Evolutionary conservation across 2,797 vertebrate species (phyloP).

Genomic region (Spondyliosoma cantharus): DNA sequence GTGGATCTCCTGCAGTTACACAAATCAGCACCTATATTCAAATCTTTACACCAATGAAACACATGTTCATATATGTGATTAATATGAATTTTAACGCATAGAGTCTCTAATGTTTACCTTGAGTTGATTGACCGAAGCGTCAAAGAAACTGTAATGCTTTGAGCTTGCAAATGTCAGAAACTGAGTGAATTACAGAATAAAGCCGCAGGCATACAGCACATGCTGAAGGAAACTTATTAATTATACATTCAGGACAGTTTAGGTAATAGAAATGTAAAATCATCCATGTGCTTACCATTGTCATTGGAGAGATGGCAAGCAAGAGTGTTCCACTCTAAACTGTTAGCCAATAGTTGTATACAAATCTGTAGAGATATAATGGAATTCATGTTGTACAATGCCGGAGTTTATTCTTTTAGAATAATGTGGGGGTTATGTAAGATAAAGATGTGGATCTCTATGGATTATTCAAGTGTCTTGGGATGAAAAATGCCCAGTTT

Average conservation of each 20-base stretch:
- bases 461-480: slow-evolving; percentile 11
- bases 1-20: no score
- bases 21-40: background rate
- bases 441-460: background rate
- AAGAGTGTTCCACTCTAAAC: no score
- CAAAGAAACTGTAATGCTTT: background rate
- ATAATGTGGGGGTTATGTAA: slow-evolving; percentile 2
- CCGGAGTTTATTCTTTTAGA: background rate
- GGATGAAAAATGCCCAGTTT: background rate
- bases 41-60: background rate
- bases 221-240: background rate
- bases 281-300: background rate
- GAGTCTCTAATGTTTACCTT: background rate
- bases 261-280: background rate
- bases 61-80: background rate
- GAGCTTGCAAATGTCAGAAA: background rate
- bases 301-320: background rate
- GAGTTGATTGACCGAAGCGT: no score
- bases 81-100: background rate
- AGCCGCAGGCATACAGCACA: background rate
- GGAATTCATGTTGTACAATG: background rate
- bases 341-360: no score
- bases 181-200: background rate
- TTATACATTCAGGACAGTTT: background rate
- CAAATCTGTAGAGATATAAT: background rate